Evolutionary conservation across 2,797 vertebrate species (phyloP).

Genomic region (Brachyalestes nurse): DNA sequence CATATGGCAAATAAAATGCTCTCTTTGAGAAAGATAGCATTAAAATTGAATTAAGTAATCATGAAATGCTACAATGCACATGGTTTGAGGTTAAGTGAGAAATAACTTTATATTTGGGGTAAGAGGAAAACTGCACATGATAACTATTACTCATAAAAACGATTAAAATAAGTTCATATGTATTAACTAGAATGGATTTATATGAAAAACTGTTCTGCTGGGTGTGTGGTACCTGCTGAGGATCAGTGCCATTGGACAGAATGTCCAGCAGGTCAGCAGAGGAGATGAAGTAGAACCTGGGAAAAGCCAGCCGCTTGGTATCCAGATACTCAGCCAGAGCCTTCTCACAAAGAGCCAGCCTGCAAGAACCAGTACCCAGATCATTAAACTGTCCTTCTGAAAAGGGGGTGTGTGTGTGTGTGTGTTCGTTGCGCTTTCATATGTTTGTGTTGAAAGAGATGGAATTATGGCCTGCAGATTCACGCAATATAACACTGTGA

Average conservation of each 20-base stretch:
- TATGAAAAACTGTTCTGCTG: neutral
- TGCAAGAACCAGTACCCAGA: constrained; percentile 81
- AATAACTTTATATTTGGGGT: too few relatives aligned
- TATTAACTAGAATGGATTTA: neutral
- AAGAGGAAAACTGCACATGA: too few relatives aligned
- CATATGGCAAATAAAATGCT: too few relatives aligned
- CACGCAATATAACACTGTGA: constrained; percentile 5
- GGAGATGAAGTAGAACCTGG: constrained; percentile 97
- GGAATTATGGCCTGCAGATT: constrained; percentile 11
- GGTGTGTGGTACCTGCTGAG: constrained; percentile 82
- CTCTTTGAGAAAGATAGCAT: too few relatives aligned
- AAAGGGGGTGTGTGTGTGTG: constrained; percentile 20
- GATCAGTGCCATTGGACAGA: constrained; percentile 92
- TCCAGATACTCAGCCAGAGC: constrained; percentile 94
- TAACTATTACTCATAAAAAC: too few relatives aligned
- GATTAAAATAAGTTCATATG: neutral
- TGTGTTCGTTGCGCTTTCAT: constrained; percentile 19
- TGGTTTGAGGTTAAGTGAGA: too few relatives aligned
- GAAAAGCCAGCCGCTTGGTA: constrained; percentile 92
- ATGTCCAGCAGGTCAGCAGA: constrained; percentile 95
- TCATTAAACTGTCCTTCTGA: constrained; percentile 84
- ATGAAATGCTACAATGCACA: too few relatives aligned
- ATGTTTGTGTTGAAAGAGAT: neutral
- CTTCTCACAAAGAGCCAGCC: constrained; percentile 92
- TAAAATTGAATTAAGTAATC: too few relatives aligned